phyloP scores from a whole-genome alignment of 2,113 vertebrate species.

The Psophia crepitans region DNA sequence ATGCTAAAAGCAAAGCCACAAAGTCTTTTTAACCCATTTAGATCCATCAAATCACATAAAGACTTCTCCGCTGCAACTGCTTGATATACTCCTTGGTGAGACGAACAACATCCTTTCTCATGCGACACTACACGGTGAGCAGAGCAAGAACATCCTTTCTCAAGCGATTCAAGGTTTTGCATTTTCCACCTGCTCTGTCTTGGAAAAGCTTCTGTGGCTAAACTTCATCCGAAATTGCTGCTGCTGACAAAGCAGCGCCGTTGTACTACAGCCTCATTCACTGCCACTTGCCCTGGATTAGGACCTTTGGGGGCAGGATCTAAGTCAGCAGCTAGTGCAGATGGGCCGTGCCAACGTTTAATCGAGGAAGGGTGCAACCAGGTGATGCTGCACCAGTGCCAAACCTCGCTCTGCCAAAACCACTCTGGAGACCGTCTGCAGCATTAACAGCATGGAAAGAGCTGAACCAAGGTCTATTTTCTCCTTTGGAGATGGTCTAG shows the following conservation, averaged over 20 bases:
- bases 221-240: background rate
- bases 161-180: background rate
- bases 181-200: background rate
- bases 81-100: background rate
- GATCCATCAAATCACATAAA: background rate
- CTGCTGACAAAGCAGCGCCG: background rate
- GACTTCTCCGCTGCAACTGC: background rate
- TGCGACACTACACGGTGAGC: background rate
- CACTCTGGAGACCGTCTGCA: background rate
- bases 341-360: background rate
- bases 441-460: background rate
- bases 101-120: background rate
- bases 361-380: background rate
- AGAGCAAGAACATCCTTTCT: background rate
- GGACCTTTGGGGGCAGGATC: background rate
- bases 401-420: background rate
- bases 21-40: background rate
- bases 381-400: background rate
- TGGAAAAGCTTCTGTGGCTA: background rate
- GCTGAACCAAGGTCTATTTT: background rate
- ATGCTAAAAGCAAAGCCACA: background rate
- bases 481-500: background rate
- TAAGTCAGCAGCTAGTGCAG: background rate
- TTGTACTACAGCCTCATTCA: accelerated
- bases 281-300: background rate